These are phyloP conservation scores for Eupeodes corollae DNA, from an alignment of 1,140 invertebrate genomes.

Conservation along the genomic window DNA sequence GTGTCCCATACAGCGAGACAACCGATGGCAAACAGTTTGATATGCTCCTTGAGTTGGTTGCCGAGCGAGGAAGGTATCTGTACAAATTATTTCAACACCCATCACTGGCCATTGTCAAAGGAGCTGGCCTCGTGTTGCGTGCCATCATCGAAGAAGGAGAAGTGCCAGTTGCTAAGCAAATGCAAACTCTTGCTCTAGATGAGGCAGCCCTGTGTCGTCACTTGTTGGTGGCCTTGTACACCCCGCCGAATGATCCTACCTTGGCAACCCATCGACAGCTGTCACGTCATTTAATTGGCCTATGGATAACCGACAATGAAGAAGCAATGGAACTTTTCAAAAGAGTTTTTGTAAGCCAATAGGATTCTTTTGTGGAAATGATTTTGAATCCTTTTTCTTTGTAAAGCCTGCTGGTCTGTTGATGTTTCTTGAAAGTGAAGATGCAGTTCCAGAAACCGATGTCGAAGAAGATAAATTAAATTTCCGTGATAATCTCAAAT, in stretches of 20 bases:
- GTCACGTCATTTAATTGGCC: slow-evolving; percentile 86
- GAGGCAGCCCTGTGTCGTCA: slow-evolving; percentile 95
- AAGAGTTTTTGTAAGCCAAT: slow-evolving; percentile 69
- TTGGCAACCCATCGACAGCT: slow-evolving; percentile 79
- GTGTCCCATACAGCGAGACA: slow-evolving; percentile 98
- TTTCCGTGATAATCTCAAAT: slow-evolving; percentile 86
- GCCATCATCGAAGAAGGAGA: slow-evolving; percentile 97
- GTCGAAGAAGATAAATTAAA: slow-evolving; percentile 65
- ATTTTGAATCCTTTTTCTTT: slow-evolving; percentile 7
- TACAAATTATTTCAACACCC: slow-evolving; percentile 96
- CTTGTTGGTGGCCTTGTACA: slow-evolving; percentile 82
- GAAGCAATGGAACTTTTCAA: slow-evolving; percentile 80
- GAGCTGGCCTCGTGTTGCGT: slow-evolving; percentile 91
- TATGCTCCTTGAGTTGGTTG: slow-evolving; percentile 85
- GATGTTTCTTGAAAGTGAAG: slow-evolving; percentile 78
- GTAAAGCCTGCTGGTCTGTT: slow-evolving; percentile 73
- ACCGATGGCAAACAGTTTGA: slow-evolving; percentile 98
- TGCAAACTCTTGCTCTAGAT: slow-evolving; percentile 92
- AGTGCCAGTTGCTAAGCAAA: slow-evolving; percentile 75
- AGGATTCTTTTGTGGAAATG: slow-evolving; percentile 1
- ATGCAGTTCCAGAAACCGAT: slow-evolving; percentile 66
- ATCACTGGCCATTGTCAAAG: slow-evolving; percentile 94
- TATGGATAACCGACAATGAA: slow-evolving; percentile 95
- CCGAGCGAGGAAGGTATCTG: slow-evolving; percentile 75
- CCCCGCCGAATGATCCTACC: slow-evolving; percentile 61